Conservation (phyloP, 2,797 vertebrate genomes). For the Phaenicophaeus curvirostris region DNA sequence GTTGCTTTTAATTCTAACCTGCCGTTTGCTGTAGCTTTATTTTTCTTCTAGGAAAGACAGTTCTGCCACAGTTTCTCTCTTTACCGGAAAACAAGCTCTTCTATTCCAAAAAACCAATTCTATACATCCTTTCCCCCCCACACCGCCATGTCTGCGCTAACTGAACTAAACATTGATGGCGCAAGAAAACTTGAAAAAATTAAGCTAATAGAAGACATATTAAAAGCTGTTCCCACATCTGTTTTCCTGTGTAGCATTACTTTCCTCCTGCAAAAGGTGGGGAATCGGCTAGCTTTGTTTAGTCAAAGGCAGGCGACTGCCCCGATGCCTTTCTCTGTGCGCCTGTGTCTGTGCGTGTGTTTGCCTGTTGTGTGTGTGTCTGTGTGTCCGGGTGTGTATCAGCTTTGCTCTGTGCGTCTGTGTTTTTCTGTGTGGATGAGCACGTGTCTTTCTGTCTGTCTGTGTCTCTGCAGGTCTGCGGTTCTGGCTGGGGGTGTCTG, state of each 20-base stretch:
- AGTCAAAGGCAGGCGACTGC: background rate
- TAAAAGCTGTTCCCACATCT: background rate
- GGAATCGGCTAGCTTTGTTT: background rate
- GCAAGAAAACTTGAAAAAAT: background rate
- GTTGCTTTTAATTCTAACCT: background rate
- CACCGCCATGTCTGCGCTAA: background rate
- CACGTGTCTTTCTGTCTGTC: no score
- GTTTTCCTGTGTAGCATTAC: background rate
- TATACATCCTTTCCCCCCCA: background rate
- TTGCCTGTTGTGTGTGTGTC: no score
- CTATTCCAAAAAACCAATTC: background rate
- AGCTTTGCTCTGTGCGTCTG: no score
- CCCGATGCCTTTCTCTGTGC: background rate
- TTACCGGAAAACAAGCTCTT: background rate
- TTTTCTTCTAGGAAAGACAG: background rate
- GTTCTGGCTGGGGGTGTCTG: no score
- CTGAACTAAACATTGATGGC: background rate
- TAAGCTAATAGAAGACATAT: background rate
- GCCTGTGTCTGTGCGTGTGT: no score
- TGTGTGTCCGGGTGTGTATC: no score
- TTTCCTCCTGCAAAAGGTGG: background rate
- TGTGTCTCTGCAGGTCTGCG: no score
- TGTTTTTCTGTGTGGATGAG: no score
- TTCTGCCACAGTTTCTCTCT: background rate
- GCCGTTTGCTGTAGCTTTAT: background rate